Evolutionary conservation across 2,888 invertebrate species (phyloP).

Genomic region (Standfussiana lucernea): DNA sequence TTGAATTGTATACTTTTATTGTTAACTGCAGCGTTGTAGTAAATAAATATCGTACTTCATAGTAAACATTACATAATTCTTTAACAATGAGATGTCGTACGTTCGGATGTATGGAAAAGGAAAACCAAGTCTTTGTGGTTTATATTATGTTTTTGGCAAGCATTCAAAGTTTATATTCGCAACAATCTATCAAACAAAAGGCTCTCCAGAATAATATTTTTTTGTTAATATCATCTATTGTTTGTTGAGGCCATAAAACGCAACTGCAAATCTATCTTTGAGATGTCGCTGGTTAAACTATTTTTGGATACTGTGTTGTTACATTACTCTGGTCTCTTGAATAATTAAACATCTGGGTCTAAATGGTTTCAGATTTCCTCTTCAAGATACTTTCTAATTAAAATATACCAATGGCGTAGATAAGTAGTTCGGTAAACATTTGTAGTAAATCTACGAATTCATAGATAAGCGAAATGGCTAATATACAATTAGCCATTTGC

Average conservation of each 20-base stretch:
- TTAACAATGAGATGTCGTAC: slow-evolving; percentile 7
- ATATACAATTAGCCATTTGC: slow-evolving; percentile 8
- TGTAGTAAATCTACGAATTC: slow-evolving; percentile 29
- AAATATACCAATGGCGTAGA: slow-evolving; percentile 11
- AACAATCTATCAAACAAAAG: slow-evolving; percentile 36
- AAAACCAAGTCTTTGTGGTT: slow-evolving; percentile 31
- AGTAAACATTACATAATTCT: slow-evolving; percentile 47
- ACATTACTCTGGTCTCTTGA: not conserved
- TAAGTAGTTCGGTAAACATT: slow-evolving; percentile 23
- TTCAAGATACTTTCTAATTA: not conserved
- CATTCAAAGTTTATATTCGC: slow-evolving; percentile 43
- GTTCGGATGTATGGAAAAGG: slow-evolving; percentile 1
- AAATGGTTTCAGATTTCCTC: not conserved
- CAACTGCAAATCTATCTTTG: slow-evolving; percentile 20
- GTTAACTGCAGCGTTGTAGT: slow-evolving; percentile 32
- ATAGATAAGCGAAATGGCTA: slow-evolving; percentile 17
- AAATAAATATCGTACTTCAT: slow-evolving; percentile 34
- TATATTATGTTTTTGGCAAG: slow-evolving; percentile 48
- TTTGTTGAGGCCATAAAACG: slow-evolving; percentile 12
- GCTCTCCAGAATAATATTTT: slow-evolving; percentile 19
- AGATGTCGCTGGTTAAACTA: slow-evolving; percentile 1
- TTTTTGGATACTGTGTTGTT: not conserved
- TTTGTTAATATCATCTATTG: slow-evolving; percentile 27
- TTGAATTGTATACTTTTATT: slow-evolving; percentile 29
- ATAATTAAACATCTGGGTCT: not conserved